phyloP scores from a whole-genome alignment of 2,888 invertebrate genomes.

The Stictocephala bisonia region DNA sequence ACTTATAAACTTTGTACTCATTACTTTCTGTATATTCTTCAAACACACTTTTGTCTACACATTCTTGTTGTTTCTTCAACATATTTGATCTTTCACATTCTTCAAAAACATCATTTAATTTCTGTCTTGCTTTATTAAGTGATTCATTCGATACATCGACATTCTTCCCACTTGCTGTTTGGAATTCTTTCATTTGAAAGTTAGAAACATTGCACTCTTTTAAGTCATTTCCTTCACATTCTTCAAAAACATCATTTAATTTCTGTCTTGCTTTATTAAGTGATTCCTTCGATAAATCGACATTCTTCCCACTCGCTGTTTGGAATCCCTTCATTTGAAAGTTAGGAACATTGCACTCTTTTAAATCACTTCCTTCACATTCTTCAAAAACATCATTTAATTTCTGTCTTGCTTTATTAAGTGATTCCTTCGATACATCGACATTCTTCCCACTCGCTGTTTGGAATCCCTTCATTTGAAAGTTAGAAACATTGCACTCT shows the following conservation, averaged over 20 bases:
- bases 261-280: background rate
- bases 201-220: no score
- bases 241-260: background rate
- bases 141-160: conserved; percentile 60
- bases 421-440: conserved; percentile 2
- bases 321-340: background rate
- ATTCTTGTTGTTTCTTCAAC: no score
- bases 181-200: no score
- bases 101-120: conserved; percentile 51
- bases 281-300: conserved; percentile 12
- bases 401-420: background rate
- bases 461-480: background rate
- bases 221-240: no score
- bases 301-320: conserved; percentile 6
- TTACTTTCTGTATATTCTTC: no score
- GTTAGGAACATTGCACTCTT: no score
- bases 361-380: background rate
- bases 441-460: conserved; percentile 17
- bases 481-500: no score
- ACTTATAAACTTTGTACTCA: no score
- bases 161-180: conserved; percentile 56
- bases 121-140: conserved; percentile 62
- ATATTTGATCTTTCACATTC: no score
- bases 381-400: conserved; percentile 12
- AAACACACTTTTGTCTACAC: no score